Percentiles rank a stretch among this genome's conserved stretches.
These are phyloP conservation scores for Frankliniella fusca DNA, from an alignment of 2,888 invertebrate genomes.

Conservation along the genomic window DNA sequence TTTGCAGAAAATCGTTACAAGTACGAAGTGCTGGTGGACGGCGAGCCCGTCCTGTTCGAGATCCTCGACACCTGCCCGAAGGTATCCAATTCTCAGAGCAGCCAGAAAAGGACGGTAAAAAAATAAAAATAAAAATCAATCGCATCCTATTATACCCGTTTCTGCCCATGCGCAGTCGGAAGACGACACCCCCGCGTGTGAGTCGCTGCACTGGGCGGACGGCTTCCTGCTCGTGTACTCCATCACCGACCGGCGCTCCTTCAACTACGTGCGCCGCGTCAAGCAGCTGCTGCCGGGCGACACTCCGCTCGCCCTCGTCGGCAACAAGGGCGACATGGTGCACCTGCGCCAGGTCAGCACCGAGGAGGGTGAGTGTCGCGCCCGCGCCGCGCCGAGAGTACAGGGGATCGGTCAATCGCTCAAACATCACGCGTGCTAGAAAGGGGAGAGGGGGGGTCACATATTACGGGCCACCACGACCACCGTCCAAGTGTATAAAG, in stretches of 20 bases:
- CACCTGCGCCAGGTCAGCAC: constrained; percentile 81
- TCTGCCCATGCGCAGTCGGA: constrained; percentile 54
- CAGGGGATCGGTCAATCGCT: too few relatives aligned
- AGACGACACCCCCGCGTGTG: constrained; percentile 67
- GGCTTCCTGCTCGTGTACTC: constrained; percentile 84
- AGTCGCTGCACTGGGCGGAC: constrained; percentile 84
- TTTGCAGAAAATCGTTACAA: constrained; percentile 60
- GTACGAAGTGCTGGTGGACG: constrained; percentile 81
- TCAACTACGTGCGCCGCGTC: constrained; percentile 74
- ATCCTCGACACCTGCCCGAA: constrained; percentile 85
- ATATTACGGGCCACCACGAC: too few relatives aligned
- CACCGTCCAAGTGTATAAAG: too few relatives aligned
- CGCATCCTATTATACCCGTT: too few relatives aligned
- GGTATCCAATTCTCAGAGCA: constrained; percentile 50
- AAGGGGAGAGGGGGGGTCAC: too few relatives aligned
- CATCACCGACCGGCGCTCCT: constrained; percentile 79
- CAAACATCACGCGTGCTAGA: too few relatives aligned
- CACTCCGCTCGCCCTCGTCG: constrained; percentile 78
- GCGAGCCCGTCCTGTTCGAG: constrained; percentile 84
- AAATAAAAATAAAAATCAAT: too few relatives aligned
- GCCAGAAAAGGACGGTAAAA: too few relatives aligned
- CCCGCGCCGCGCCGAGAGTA: background rate
- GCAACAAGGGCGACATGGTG: constrained; percentile 87
- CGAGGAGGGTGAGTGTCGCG: constrained; percentile 63
- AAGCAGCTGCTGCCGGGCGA: constrained; percentile 59